Evolutionary conservation across 2,888 invertebrate species (phyloP).

Genomic region (Arge pagana): DNA sequence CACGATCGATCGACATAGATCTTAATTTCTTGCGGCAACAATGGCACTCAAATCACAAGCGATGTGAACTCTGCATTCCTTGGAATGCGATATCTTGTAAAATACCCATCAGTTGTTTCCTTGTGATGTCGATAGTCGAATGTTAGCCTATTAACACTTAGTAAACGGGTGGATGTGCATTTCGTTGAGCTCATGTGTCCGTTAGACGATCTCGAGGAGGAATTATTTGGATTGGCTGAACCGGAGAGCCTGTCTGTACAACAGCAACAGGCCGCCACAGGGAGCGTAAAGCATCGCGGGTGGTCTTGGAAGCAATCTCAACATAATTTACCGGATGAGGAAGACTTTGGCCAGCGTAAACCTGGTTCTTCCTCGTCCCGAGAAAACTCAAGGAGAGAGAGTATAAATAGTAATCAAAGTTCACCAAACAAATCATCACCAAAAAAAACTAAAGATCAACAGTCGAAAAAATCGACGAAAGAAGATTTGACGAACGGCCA

Average conservation of each 20-base stretch:
- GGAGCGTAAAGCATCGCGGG: constrained; percentile 41
- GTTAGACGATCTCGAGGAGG: constrained; percentile 58
- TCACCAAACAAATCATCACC: constrained; percentile 50
- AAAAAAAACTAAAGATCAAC: constrained; percentile 44
- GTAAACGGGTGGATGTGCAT: constrained; percentile 15
- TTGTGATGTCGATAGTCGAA: constrained; percentile 16
- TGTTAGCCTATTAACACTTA: constrained; percentile 8
- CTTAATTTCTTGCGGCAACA: no score
- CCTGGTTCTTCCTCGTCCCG: constrained; percentile 38
- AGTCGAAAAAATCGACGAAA: constrained; percentile 32
- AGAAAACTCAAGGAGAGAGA: constrained; percentile 49
- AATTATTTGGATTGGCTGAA: constrained; percentile 47
- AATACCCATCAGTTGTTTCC: no score
- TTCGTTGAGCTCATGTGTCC: not conserved
- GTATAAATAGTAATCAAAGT: constrained; percentile 44
- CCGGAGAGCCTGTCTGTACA: constrained; percentile 39
- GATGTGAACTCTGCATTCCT: no score
- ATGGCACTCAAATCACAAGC: no score
- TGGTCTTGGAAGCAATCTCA: constrained; percentile 50
- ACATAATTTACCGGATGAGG: constrained; percentile 46
- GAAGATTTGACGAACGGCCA: not conserved
- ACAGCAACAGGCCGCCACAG: constrained; percentile 14
- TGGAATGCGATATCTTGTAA: no score
- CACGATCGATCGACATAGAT: no score
- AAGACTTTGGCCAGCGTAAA: constrained; percentile 37